These are phyloP conservation scores for Nematostella vectensis DNA, from an alignment of 92 coral and sea anemone species.

Conservation along the genomic window DNA sequence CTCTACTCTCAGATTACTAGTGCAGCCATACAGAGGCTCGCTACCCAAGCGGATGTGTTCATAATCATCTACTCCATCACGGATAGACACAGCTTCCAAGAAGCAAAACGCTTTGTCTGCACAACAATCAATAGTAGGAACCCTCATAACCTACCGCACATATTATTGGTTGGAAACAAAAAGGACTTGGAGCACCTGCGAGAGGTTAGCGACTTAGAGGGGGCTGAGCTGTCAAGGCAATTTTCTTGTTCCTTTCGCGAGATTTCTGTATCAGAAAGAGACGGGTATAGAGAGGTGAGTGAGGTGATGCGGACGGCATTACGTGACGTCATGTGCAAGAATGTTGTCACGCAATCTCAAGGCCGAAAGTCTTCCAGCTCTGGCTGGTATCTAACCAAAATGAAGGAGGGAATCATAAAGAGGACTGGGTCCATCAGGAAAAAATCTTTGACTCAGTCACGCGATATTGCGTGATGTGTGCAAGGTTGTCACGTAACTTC, in stretches of 20 bases:
- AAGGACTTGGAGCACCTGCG: constrained; percentile 53
- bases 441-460: constrained; percentile 63
- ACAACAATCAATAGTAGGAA: constrained; percentile 1
- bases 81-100: constrained; percentile 38
- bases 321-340: background rate
- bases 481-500: no score
- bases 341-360: constrained; percentile 1
- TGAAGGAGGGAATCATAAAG: constrained; percentile 73
- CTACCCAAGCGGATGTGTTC: constrained; percentile 45
- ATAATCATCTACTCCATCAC: constrained; percentile 66
- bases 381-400: constrained; percentile 58
- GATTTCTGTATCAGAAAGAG: constrained; percentile 57
- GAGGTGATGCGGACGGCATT: constrained; percentile 10
- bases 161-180: constrained; percentile 55
- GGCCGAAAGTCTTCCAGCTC: constrained; percentile 10
- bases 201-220: constrained; percentile 39
- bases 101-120: constrained; percentile 24
- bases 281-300: constrained; percentile 25
- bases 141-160: constrained; percentile 1
- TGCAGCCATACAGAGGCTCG: constrained; percentile 19
- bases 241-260: constrained; percentile 50
- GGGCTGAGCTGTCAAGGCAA: constrained; percentile 38
- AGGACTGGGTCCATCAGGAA: constrained; percentile 64
- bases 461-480: no score
- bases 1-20: background rate